Percentiles rank a stretch among this genome's conserved stretches.
phyloP scores from a whole-genome alignment of 2,113 vertebrate species.

The Poeciliopsis occidentalis region DNA sequence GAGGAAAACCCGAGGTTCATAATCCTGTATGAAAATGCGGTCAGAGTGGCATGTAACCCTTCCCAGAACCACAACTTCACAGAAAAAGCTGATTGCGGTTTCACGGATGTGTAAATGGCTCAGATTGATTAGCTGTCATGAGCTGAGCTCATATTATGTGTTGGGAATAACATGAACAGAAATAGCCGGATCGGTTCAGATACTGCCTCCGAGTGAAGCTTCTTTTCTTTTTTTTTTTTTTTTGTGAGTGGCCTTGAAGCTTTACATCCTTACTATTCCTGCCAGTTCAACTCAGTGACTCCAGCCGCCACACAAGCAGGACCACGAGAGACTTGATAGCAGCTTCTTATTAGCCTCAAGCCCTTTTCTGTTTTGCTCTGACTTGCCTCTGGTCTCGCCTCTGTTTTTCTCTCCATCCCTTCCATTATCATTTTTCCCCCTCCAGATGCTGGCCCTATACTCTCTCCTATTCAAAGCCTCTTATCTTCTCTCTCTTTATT shows the following conservation, averaged over 20 bases:
- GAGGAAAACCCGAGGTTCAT: slow-evolving; percentile 5
- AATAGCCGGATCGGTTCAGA: neutral
- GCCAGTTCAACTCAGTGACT: slow-evolving; percentile 53
- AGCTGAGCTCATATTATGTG: slow-evolving; percentile 18
- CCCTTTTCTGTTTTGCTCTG: slow-evolving; percentile 43
- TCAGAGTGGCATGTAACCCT: slow-evolving; percentile 9
- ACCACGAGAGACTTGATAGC: slow-evolving; percentile 30
- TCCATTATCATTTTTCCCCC: slow-evolving; percentile 38
- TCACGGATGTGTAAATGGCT: slow-evolving; percentile 30
- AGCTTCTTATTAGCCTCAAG: slow-evolving; percentile 55
- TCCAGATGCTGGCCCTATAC: slow-evolving; percentile 33
- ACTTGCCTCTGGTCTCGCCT: slow-evolving; percentile 40
- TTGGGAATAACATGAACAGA: slow-evolving; percentile 16
- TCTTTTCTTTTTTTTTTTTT: neutral
- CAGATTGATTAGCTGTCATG: slow-evolving; percentile 55
- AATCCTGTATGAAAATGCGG: slow-evolving; percentile 13
- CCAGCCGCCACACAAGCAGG: slow-evolving; percentile 24
- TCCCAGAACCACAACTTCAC: neutral
- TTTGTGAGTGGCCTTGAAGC: slow-evolving; percentile 28
- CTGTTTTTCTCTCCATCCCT: slow-evolving; percentile 45
- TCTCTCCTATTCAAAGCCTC: slow-evolving; percentile 30
- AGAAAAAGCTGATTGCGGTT: slow-evolving; percentile 27
- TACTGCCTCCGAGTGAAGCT: slow-evolving; percentile 9
- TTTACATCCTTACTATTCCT: slow-evolving; percentile 49
- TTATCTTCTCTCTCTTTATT: slow-evolving; percentile 47